These are phyloP conservation scores for Nixonia krombeini DNA, from an alignment of 1,140 invertebrate genomes.

Conservation along the genomic window DNA sequence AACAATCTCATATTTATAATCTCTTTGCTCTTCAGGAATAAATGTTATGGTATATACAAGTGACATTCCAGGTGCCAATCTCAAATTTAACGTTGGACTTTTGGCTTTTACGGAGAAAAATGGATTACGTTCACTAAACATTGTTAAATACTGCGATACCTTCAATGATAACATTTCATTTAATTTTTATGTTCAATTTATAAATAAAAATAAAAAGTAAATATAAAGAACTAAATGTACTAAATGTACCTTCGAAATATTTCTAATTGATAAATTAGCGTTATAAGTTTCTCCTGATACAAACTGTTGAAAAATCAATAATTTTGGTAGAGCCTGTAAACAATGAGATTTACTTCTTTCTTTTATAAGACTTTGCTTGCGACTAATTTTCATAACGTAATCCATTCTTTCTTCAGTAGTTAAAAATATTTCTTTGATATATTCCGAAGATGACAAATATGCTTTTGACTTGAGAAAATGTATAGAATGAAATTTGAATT, in stretches of 20 bases:
- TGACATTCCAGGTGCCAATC: slow-evolving; percentile 66
- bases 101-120: slow-evolving; percentile 56
- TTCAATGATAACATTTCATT: slow-evolving; percentile 15
- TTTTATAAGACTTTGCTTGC: background rate
- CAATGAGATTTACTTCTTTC: background rate
- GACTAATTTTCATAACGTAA: slow-evolving; percentile 23
- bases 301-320: slow-evolving; percentile 69
- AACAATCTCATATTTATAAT: slow-evolving; percentile 58
- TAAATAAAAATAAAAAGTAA: background rate
- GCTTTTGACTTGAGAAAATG: slow-evolving; percentile 22
- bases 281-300: slow-evolving; percentile 51
- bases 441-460: slow-evolving; percentile 50
- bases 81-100: slow-evolving; percentile 43
- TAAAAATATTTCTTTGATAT: slow-evolving; percentile 47
- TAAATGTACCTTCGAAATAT: slow-evolving; percentile 58
- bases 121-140: slow-evolving; percentile 43
- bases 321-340: slow-evolving; percentile 57
- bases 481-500: background rate
- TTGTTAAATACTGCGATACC: slow-evolving; percentile 54
- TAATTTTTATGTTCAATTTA: background rate
- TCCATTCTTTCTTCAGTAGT: slow-evolving; percentile 48
- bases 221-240: slow-evolving; percentile 2
- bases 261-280: slow-evolving; percentile 58
- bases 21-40: slow-evolving; percentile 51
- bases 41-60: slow-evolving; percentile 58